Base-by-base conservation (phyloP, 2,888 invertebrate genomes). In the Drosophila stalkeri region DNA sequence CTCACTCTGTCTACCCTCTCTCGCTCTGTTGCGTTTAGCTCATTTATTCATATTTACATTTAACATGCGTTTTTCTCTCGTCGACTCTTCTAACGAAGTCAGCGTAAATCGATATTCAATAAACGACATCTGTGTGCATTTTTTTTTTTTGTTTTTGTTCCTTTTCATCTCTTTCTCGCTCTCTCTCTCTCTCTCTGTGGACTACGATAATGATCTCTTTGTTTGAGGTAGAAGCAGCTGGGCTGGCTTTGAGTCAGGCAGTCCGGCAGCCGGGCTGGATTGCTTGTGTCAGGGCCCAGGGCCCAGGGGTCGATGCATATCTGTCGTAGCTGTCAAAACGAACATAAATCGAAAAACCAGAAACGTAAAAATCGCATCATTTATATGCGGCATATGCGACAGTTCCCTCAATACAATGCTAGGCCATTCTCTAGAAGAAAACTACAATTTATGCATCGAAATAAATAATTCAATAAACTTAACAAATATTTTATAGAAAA, bases 81-180 rank as follows among this genome's bases (percentile, higher is more conserved):
- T 68, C 49, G 49, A 60, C 72, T 72, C 61, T 68, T 75, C 81
- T 88, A 84, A 84, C 84, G 89, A 84, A 89, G 73, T 89, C 85
- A 47, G 70, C 81, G 91, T 91, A 91, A 91, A 90, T 90, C 90
- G 91, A 91, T 91, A 90, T 90, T 89, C 90, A 90, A 90, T 91
- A 90, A 90, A 91, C 86, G 89, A 91, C 90, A 90, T 90, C 91
- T 90, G 90, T 91, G 84, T 79, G 81, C 79, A 91, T 90, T 90
- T 90, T 77, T 79, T 59, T 35, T 18, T 79, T 56, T 39, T 18
- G 3, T 37, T 37, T 14, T 18, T 20, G 3, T 52, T 31, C 47
- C 4, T 35, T 37, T 39, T 54, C 37, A 23, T 37, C 54, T 54
- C 39, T n/a, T 35, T 14, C 23, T 18, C 61, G 43, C 14, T 23